Base-by-base conservation (phyloP, 2,888 invertebrate species). In the Drosophila antonietae region DNA sequence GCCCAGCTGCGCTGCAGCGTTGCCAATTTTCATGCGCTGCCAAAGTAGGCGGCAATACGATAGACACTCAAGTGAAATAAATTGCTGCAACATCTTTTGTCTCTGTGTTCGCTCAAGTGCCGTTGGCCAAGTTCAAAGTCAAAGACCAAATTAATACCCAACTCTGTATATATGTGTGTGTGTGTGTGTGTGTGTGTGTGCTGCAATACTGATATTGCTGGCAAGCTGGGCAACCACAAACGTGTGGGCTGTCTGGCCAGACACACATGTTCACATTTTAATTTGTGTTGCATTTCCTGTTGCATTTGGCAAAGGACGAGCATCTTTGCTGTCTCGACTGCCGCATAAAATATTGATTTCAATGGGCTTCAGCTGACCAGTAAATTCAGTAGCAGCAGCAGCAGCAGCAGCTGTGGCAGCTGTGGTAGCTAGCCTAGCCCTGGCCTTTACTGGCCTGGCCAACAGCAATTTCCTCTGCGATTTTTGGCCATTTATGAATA, bases 401-500 rank as follows among this genome's bases (percentile, higher is more conserved):
- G 39, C 33, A 2, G 33, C 58, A 61, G 59, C 73, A 60, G 59
- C 64, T 59, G 73, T 63, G 44, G 70, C 60, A 46, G 39, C 51
- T 18, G 43, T 43, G 43, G 10, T 18, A 43, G 18, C 44, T 18
- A 15, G 20, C 18, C 52, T 20, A 6, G 37, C 5, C 35, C 44
- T 18, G 15, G 20, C 18, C 52, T 20, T 6, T n/a, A 3, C 57
- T 9, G 10, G 68, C 58, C 49, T 18, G 49, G 49, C 49, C 49
- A 9, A 49, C 80, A 70, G 53, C 75, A 71, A 71, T 71, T 71
- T 75, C 35, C 80, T 67, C 55, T 55, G 62, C 58, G 46, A 41
- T 71, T 78, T 88, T 85, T 58, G 83, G 78, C 72, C 82, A 80
- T 89, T 91, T 91, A 90, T 91, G 91, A 91, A 91, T 91, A 91